Evolutionary conservation across 2,113 vertebrate genomes (phyloP), one percentile per base, ranked within the genome.

Genomic region (Catharus bicknelli): DNA sequence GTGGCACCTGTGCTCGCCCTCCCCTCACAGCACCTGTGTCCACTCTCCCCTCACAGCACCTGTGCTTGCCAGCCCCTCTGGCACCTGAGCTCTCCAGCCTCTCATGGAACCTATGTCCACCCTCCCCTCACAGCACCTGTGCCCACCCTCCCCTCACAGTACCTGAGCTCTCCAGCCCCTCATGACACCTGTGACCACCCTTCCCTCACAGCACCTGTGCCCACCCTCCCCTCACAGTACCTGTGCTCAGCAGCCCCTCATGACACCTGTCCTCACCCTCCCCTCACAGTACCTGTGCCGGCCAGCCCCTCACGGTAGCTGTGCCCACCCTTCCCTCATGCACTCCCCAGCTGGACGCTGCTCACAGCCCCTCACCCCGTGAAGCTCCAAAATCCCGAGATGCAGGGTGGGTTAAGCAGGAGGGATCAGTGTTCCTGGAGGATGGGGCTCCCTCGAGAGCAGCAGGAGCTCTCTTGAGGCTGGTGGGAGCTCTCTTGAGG

Each of bases 321-420:
- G 14, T 18, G 18, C 6, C 4, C 12, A 2, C 3, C 14, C 0
- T 0, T 6, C 14, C 45, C 42, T 51, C 61, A n/a, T 2, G 2
- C 11, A 4, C 17, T 6, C 13, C 9, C 6, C 1, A 2, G 11
- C 9, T 2, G 32, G 23, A 10, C 0, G 1, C 34, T 22, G 40
- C 20, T 78, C 30, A 13, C 4, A 25, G 16, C 36, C 0, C 17
- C 54, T 68, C 36, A 10, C 8, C 3, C 11, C 22, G 27, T 0
- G 3, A 29, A 11, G 29, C 4, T 8, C 8, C 38, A 13, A 25
- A 3, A 32, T 9, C 5, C 9, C 2, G 2, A 17, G 21, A 10
- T 4, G 1, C 0, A 2, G 8, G 22, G 5, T 0, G 1, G 19
- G 10, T 32, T 48, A 12, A 16, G 42, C 8, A 21, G 53, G 13